Conservation (phyloP, 2,888 invertebrate species). For the Aphodius sticticus region DNA sequence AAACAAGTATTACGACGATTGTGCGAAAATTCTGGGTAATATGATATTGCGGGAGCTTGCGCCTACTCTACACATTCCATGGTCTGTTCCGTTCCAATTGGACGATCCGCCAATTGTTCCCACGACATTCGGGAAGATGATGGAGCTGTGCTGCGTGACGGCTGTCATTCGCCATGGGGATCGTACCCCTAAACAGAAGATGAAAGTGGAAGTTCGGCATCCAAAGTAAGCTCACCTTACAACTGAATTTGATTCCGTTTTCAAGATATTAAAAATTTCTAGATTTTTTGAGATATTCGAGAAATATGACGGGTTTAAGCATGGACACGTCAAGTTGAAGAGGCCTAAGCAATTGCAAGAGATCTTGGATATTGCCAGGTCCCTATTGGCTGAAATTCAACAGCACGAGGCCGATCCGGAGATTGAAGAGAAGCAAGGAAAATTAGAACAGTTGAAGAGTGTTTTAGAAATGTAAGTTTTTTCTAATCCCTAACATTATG, state of each 20-base stretch:
- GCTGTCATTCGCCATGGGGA: constrained; percentile 98
- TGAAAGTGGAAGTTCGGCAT: constrained; percentile 99
- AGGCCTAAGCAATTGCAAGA: constrained; percentile 97
- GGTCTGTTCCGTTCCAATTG: constrained; percentile 95
- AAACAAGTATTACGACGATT: constrained; percentile 99
- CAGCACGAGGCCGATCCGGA: constrained; percentile 88
- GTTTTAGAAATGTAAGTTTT: constrained; percentile 95
- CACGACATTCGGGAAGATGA: constrained; percentile 98
- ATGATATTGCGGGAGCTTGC: constrained; percentile 96
- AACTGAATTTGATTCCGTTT: neutral
- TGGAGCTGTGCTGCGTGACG: constrained; percentile 91
- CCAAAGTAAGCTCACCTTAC: constrained; percentile 72
- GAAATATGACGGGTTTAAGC: constrained; percentile 94
- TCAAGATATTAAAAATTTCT: constrained; percentile 20
- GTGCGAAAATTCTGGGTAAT: constrained; percentile 97
- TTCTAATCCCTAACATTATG: neutral
- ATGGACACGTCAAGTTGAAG: constrained; percentile 97
- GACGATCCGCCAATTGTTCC: constrained; percentile 99
- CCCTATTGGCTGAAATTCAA: constrained; percentile 87
- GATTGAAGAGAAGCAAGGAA: constrained; percentile 96
- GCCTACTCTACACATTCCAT: constrained; percentile 95
- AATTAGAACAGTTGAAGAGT: constrained; percentile 95
- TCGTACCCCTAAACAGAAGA: constrained; percentile 99
- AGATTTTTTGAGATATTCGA: constrained; percentile 99
- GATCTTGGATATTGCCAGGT: constrained; percentile 95